Evolutionary conservation across 2,888 invertebrate species (phyloP), one percentile per base, ranked within the genome.

Genomic region (Amiota communis): DNA sequence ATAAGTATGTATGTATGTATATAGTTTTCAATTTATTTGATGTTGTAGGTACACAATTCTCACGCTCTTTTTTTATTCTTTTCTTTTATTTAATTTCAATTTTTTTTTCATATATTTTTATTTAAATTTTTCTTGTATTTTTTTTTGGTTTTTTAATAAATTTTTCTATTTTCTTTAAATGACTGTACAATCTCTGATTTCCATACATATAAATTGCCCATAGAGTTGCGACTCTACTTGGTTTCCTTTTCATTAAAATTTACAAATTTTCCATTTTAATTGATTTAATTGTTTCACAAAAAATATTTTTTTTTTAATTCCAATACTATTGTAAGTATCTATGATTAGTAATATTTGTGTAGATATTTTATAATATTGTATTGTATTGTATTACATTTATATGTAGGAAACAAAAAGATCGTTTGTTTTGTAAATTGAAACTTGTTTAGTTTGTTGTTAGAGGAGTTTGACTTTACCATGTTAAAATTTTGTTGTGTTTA

Each of bases 1-100:
- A 57, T 57, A 20, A 13, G 10, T 65, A 48, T 65, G 17, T 15
- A 65, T 65, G 15, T 72, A 65, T 76, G 51, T 70, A 48, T 72
- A 47, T 46, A 56, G 47, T 56, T 72, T n/a, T 23, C 23, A 71
- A 67, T 74, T 65, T 61, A 74, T 51, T 77, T 64, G 51, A 70
- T 65, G 70, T 78, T 78, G 85, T 85, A 83, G 83, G 83, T 83
- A 83, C 83, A 84, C 83, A 86, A 84, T 85, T 83, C 86, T 84
- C 83, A 83, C 82, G 85, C 76, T 65, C 76, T 82, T 84, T 80
- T 75, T 83, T 82, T 70, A 72, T 71, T 76, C 74, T 72, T 65
- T 53, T 53, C n/a, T 74, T 71, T 71, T 63, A 57, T 23, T 63
- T 73, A n/a, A 46, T 63, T 53, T 64, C 61, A 72, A 36, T 13